Conservation (phyloP, 37 sponge, comb jelly and placozoan species). For the Ephydatia muelleri region DNA sequence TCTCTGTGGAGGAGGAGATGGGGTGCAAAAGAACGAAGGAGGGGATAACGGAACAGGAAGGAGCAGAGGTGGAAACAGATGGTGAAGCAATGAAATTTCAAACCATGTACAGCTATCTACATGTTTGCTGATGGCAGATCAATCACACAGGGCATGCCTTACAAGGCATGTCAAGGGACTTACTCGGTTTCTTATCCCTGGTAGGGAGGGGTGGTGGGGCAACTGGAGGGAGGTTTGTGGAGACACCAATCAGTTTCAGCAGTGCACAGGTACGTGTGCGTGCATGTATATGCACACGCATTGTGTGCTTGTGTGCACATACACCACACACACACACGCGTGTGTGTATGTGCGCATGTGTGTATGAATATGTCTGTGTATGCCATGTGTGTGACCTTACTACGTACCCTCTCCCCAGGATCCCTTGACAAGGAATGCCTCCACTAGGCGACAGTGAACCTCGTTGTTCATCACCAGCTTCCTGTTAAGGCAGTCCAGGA, state of each 20-base stretch:
- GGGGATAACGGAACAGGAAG: neutral
- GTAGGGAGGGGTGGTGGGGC: too few species aligned
- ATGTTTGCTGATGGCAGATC: too few species aligned
- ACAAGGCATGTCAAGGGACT: too few species aligned
- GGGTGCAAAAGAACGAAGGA: neutral
- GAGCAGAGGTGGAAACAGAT: neutral
- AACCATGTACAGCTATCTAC: too few species aligned
- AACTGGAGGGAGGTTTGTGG: neutral
- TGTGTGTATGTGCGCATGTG: neutral
- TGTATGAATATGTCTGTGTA: too few species aligned
- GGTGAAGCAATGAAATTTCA: constrained; percentile 2
- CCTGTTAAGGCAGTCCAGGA: constrained; percentile 10
- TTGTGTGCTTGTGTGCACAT: neutral
- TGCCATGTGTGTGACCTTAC: neutral
- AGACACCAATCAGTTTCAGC: neutral
- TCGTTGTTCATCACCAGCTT: constrained; percentile 63
- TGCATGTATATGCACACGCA: neutral
- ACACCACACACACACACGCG: neutral
- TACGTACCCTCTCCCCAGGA: constrained; percentile 23
- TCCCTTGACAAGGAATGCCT: constrained; percentile 49
- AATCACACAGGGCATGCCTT: too few species aligned
- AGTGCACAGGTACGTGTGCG: too few species aligned
- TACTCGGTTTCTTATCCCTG: too few species aligned
- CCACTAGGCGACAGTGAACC: constrained; percentile 53
- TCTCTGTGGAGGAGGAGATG: neutral